These are phyloP conservation scores for Phymatocera aterrima DNA, from an alignment of 2,888 invertebrate species.

Conservation along the genomic window DNA sequence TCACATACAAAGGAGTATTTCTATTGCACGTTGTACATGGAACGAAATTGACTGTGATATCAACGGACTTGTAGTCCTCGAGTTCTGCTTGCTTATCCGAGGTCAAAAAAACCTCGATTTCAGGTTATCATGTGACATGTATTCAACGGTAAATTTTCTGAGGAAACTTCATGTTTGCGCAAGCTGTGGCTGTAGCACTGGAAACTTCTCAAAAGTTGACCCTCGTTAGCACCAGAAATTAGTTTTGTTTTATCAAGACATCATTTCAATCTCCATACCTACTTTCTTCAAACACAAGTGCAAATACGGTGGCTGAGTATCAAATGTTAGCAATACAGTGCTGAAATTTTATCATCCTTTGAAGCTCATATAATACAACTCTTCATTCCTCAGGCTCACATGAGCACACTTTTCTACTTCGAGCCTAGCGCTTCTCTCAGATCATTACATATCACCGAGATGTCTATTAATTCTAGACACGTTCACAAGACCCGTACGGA, in stretches of 20 bases:
- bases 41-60: no score
- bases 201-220: no score
- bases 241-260: no score
- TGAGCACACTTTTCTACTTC: not conserved
- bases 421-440: not conserved
- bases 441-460: not conserved
- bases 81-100: no score
- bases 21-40: not conserved
- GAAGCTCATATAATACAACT: not conserved
- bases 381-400: not conserved
- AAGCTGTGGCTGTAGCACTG: no score
- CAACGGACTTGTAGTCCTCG: no score
- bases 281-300: not conserved
- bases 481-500: conserved; percentile 30
- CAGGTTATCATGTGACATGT: no score
- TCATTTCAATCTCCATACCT: no score
- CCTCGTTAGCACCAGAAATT: no score
- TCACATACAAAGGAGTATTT: no score
- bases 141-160: not conserved
- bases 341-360: not conserved
- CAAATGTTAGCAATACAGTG: not conserved
- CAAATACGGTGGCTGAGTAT: not conserved
- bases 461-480: conserved; percentile 38
- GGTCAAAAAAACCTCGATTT: no score
- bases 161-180: no score